Base-by-base conservation (phyloP, 2,113 vertebrate species). In the Azemiops feae region DNA sequence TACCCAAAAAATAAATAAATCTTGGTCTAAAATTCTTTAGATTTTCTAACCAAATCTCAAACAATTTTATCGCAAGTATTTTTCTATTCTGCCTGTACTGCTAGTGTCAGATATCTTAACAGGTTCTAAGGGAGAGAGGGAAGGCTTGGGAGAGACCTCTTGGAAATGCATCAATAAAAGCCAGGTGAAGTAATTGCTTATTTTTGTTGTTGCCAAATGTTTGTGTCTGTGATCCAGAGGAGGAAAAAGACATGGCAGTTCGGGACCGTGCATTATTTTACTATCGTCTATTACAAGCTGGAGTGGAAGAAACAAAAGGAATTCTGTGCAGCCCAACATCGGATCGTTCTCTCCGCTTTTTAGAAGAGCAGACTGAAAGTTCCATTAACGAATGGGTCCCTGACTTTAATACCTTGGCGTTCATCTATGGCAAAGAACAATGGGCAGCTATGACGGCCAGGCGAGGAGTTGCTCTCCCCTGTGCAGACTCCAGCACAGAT, bases 201-300 rank as follows among this genome's bases (percentile, higher is more conserved):
- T 81, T 74, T 74, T 39, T 74, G 55, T 27, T 57, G 14, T 88
- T 58, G 90, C 18, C 0, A 43, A 11, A 45, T 2, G 0, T 2
- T 0, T 93, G 92, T 95, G 3, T 97, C 14, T 96, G 20, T 60
- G 94, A 95, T 53, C 39, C 97, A 99, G 99, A 99, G 96, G 99
- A 99, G 96, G 98, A 99, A 96, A 98, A 96, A 23, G 98, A 99
- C 91, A 98, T 99, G 98, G 98, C 98, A 0, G 98, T 99, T 4
- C 98, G 98, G 1, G 99, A 99, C 97, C 98, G 98, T 16, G 98
- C 98, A 0, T 96, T 99, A n/a, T 98, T 99, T 96, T 99, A 98
- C 96, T 99, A 99, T 90, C 98, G 98, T 93, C 98, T 99, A 39
- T 97, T 99, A 95, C 98, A 98, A 91, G 94, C 97, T 57, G 98